These are phyloP conservation scores for Ceraclea dissimilis DNA, from an alignment of 2,888 invertebrate genomes.

Conservation along the genomic window DNA sequence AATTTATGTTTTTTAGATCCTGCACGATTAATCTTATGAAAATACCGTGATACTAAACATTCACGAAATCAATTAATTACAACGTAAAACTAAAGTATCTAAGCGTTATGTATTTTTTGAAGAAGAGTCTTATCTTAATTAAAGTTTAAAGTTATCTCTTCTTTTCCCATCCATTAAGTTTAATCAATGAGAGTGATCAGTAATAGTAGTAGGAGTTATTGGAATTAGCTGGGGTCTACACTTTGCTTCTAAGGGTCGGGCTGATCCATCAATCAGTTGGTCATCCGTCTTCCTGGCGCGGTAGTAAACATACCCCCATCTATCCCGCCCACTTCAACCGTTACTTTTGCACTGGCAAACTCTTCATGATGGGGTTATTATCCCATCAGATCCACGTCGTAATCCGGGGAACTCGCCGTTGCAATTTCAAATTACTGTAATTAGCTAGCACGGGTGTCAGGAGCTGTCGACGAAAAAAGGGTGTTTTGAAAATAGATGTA, in stretches of 20 bases:
- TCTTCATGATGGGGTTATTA: constrained; percentile 20
- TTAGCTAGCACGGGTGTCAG: constrained; percentile 12
- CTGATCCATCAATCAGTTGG: constrained; percentile 23
- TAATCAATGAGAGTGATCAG: constrained; percentile 23
- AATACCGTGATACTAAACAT: no score
- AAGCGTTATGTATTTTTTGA: background rate
- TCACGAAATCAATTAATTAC: no score
- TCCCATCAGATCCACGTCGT: constrained; percentile 15
- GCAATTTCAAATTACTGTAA: constrained; percentile 20
- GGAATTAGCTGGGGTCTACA: constrained; percentile 17
- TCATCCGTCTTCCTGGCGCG: constrained; percentile 24
- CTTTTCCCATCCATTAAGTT: constrained; percentile 17
- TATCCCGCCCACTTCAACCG: background rate
- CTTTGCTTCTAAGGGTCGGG: constrained; percentile 1
- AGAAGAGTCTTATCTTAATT: background rate
- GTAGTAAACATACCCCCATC: constrained; percentile 9
- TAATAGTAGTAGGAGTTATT: constrained; percentile 1
- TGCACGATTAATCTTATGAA: no score
- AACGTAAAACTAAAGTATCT: background rate
- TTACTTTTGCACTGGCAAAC: background rate
- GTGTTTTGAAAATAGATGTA: background rate
- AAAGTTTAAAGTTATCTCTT: constrained; percentile 12
- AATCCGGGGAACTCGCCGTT: background rate
- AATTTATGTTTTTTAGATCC: no score
- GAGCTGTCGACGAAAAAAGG: background rate